Evolutionary conservation across 2,888 invertebrate species (phyloP), one percentile per base, ranked within the genome.

Genomic region (Plebejus melissa): DNA sequence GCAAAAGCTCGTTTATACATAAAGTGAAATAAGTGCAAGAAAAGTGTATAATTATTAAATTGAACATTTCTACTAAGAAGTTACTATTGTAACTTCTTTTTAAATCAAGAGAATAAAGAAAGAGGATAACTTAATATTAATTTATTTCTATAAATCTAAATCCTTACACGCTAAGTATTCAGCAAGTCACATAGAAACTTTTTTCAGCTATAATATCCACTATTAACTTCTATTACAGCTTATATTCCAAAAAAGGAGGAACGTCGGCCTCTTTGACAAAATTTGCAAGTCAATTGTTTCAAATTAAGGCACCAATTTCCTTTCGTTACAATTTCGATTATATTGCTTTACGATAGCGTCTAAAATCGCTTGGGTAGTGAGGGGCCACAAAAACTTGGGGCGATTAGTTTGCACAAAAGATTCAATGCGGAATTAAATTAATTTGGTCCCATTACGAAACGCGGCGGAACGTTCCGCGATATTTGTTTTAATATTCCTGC

Each of bases 231-330:
- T 65, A 65, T 65, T 16, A 32, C 16, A 65, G 32, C 65, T 60
- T 60, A 60, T 60, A 32, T 32, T 65, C 16, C 1, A 16, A 54
- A 72, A 72, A 54, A 5, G 32, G 65, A 16, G 32, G 11, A 65
- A 72, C 50, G 50, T 11, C 72, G 46, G 71, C 71, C 71, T 46
- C 50, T 22, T 54, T 50, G 72, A 72, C 16, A 32, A 32, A 72
- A 71, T 71, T 71, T 71, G 71, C 71, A 71, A 72, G 72, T 72
- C 72, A 72, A 72, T 72, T 71, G 46, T 71, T 50, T 54, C 13
- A 72, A 72, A 54, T 72, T 71, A 71, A 71, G 50, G 32, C 28
- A 54, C 32, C 72, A 5, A 22, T 46, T 50, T 22, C 4, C 46
- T 22, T 4, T 41, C 22, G 11, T 5, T 6, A 4, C 22, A 71